Evolutionary conservation across 2,797 vertebrate genomes (phyloP), one percentile per base, ranked within the genome.

Genomic region (Peromyscus melanophrys): DNA sequence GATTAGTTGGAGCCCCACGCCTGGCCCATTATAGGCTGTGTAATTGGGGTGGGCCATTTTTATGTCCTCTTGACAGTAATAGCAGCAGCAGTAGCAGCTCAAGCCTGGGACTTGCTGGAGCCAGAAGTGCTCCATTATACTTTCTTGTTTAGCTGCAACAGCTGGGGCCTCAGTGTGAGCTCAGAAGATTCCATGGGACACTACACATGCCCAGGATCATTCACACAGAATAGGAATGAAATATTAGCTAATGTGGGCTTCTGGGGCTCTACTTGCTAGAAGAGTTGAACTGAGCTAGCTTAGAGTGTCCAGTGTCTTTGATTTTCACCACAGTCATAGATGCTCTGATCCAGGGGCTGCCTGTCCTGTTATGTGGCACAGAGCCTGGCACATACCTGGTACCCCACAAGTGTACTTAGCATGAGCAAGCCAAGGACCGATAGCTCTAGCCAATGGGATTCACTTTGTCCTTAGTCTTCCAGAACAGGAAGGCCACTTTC

Each of bases 131-230:
- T 85, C 43, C 19, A 25, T 23, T 55, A 65, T 57, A 46, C 21
- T 77, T 63, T 65, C 13, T 75, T 21, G 29, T 61, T 81, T 94
- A 88, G 75, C 83, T 87, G 59, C 75, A 87, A 67, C 71, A 77
- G 31, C 12, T 77, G 52, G 1, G 6, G 67, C 52, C 59, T 65
- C n/a, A 4, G 12, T 69, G 75, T 82, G 43, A 86, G 1, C 46
- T 0, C 46, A 57, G 83, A 71, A 84, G 69, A 90, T 73, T 76
- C 78, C 92, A 61, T 31, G 65, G 92, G 71, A 82, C 52, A 37
- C 19, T 89, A 23, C 46, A 43, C 61, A 69, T 89, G 71, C 13
- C 43, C 76, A 59, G 10, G 29, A 7, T 69, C 31, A 4, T 40
- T 75, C 23, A 37, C 71, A 61, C 46, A 80, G 65, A 69, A n/a